phyloP scores from a whole-genome alignment of 2,888 invertebrate genomes.

The Drosophila nr. perissopoda region DNA sequence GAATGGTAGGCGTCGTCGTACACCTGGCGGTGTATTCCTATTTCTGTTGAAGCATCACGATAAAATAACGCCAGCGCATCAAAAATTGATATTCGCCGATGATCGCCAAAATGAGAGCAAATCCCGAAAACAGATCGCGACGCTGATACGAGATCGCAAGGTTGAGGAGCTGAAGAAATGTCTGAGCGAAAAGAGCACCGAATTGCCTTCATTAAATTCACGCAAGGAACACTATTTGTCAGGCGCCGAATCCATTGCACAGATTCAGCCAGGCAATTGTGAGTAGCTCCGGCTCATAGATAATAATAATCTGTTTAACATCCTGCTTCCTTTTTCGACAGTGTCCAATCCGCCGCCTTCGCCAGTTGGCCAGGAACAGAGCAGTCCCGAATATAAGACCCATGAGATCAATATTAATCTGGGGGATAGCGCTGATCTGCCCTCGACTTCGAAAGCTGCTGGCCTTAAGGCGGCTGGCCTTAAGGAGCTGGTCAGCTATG shows the following conservation, averaged over 20 bases:
- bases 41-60: conserved; percentile 91
- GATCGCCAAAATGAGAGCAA: conserved; percentile 87
- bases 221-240: conserved; percentile 78
- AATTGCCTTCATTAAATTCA: conserved; percentile 77
- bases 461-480: conserved; percentile 40
- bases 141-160: conserved; percentile 87
- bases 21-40: conserved; percentile 94
- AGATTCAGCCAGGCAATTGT: conserved; percentile 79
- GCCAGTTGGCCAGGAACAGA: conserved; percentile 89
- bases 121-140: conserved; percentile 86
- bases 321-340: conserved; percentile 21
- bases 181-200: conserved; percentile 85
- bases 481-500: conserved; percentile 83
- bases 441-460: conserved; percentile 82
- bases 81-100: conserved; percentile 89
- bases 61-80: conserved; percentile 88
- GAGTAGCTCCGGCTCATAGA: conserved; percentile 22
- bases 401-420: conserved; percentile 85
- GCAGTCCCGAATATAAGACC: conserved; percentile 88
- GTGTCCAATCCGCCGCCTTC: conserved; percentile 91
- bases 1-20: conserved; percentile 92
- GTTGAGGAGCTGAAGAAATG: conserved; percentile 89
- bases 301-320: neutral
- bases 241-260: conserved; percentile 72
- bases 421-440: conserved; percentile 75